These are phyloP conservation scores for Erythrocercus mccallii DNA, from an alignment of 2,113 vertebrate genomes.

Conservation along the genomic window DNA sequence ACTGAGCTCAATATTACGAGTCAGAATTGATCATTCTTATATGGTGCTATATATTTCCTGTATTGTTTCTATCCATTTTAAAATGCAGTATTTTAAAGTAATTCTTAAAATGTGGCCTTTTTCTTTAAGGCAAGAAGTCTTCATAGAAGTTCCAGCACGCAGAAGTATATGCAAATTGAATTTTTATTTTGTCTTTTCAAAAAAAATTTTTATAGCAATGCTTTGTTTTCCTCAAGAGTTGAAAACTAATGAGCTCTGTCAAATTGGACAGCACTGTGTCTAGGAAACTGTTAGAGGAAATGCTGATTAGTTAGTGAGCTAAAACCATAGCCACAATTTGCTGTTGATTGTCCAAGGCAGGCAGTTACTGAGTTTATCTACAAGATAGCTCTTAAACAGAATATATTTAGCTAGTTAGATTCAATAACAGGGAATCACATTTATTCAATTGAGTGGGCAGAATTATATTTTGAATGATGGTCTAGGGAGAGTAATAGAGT, in stretches of 20 bases:
- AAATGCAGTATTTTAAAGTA: neutral
- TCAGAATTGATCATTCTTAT: conserved; percentile 31
- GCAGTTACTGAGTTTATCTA: conserved; percentile 62
- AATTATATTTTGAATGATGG: neutral
- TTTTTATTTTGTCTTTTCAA: conserved; percentile 10
- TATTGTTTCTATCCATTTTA: neutral
- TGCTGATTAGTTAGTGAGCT: conserved; percentile 51
- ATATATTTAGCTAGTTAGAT: conserved; percentile 54
- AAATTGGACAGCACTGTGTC: neutral
- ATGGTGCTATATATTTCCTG: neutral
- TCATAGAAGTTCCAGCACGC: neutral
- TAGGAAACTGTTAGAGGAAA: conserved; percentile 13
- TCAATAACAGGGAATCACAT: neutral
- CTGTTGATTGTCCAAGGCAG: conserved; percentile 37
- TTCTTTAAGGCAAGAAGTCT: neutral
- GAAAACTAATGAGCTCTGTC: conserved; percentile 32
- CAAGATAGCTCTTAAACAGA: conserved; percentile 59
- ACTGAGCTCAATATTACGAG: neutral
- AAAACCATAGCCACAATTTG: conserved; percentile 49
- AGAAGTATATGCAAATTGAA: neutral
- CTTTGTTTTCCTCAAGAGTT: conserved; percentile 14
- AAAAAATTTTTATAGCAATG: neutral
- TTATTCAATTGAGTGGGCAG: neutral
- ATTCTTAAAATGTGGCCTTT: neutral
- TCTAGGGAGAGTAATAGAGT: neutral